Conservation (phyloP, 2,113 vertebrate genomes). For the Rousettus leschenaultii region DNA sequence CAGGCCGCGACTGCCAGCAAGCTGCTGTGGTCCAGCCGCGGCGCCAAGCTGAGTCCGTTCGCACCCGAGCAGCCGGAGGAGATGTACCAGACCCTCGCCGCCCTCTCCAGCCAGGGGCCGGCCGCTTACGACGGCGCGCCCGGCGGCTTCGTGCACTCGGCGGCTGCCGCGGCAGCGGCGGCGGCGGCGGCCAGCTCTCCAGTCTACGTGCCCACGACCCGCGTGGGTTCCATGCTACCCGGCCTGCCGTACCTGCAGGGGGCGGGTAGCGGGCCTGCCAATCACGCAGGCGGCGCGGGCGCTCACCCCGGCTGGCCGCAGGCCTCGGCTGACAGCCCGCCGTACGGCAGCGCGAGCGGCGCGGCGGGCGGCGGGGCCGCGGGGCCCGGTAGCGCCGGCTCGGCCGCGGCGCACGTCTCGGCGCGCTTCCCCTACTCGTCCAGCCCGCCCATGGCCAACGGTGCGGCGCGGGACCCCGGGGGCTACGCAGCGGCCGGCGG, state of each 20-base stretch:
- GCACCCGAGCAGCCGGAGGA: slow-evolving; percentile 85
- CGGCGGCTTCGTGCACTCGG: slow-evolving; percentile 90
- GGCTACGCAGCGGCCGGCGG: slow-evolving; percentile 80
- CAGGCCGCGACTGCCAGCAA: slow-evolving; percentile 88
- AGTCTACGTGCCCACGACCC: slow-evolving; percentile 95
- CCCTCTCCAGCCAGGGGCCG: slow-evolving; percentile 91
- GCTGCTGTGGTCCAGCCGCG: slow-evolving; percentile 91
- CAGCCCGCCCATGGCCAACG: slow-evolving; percentile 92
- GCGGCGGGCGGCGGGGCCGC: slow-evolving; percentile 79
- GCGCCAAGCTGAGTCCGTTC: slow-evolving; percentile 89
- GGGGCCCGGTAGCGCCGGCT: slow-evolving; percentile 70
- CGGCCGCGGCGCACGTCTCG: slow-evolving; percentile 88
- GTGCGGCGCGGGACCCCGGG: slow-evolving; percentile 83
- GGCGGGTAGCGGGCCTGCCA: slow-evolving; percentile 85
- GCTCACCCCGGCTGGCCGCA: slow-evolving; percentile 88
- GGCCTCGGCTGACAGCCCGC: slow-evolving; percentile 81
- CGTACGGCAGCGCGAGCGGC: slow-evolving; percentile 69
- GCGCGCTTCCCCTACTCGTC: slow-evolving; percentile 93
- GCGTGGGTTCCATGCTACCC: slow-evolving; percentile 95
- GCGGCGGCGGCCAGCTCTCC: slow-evolving; percentile 89
- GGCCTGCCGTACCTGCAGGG: slow-evolving; percentile 92
- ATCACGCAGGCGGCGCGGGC: slow-evolving; percentile 87
- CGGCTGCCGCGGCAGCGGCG: slow-evolving; percentile 91
- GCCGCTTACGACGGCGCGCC: slow-evolving; percentile 87
- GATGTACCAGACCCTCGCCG: slow-evolving; percentile 97